Evolutionary conservation across 1,140 invertebrate species (phyloP).

Genomic region (Trichogramma pretiosum): DNA sequence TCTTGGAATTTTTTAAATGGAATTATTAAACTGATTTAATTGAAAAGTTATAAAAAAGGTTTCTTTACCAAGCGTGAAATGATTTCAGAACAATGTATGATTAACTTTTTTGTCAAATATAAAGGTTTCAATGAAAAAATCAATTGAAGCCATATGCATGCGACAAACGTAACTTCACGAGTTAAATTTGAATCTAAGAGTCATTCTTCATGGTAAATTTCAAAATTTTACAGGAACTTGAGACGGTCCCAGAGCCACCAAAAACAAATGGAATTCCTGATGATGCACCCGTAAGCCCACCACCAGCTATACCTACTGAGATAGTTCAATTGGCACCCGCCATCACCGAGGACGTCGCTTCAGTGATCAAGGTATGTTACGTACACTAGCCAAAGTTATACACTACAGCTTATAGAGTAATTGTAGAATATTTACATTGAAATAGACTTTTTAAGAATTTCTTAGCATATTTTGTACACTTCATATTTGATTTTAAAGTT

Average conservation of each 20-base stretch:
- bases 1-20: too few relatives aligned
- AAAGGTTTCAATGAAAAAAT: not conserved
- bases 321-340: conserved; percentile 30
- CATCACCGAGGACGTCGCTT: conserved; percentile 43
- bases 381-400: not conserved
- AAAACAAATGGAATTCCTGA: conserved; percentile 27
- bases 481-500: too few relatives aligned
- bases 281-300: conserved; percentile 32
- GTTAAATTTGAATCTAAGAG: not conserved
- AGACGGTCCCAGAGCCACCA: conserved; percentile 20
- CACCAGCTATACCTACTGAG: conserved; percentile 32
- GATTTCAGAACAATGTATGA: too few relatives aligned
- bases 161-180: not conserved
- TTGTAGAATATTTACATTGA: too few relatives aligned
- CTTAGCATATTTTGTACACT: too few relatives aligned
- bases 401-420: not conserved
- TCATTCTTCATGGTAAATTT: not conserved
- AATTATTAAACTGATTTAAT: too few relatives aligned
- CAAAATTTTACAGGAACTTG: conserved; percentile 26
- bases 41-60: too few relatives aligned
- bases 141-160: not conserved
- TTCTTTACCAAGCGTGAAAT: too few relatives aligned
- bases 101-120: too few relatives aligned
- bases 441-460: too few relatives aligned
- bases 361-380: conserved; percentile 37